Evolutionary conservation across 2,888 invertebrate species (phyloP).

Genomic region (Chrysotoxum bicinctum): DNA sequence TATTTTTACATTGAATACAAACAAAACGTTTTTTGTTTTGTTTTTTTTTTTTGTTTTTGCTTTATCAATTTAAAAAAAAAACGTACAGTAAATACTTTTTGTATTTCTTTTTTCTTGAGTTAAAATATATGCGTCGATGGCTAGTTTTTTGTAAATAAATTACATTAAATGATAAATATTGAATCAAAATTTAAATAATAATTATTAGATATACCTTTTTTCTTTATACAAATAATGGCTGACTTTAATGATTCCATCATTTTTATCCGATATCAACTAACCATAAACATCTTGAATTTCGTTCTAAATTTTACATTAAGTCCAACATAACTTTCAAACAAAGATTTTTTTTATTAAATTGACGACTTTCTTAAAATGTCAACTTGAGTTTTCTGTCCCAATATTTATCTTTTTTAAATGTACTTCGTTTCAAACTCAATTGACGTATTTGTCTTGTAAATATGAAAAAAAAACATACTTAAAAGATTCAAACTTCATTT

Average conservation of each 20-base stretch:
- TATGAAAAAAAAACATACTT: background rate
- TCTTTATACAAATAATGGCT: background rate
- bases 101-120: background rate
- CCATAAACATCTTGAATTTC: background rate
- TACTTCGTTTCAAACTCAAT: background rate
- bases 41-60: too few relatives aligned
- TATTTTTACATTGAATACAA: background rate
- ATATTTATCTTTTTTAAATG: too few relatives aligned
- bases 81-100: too few relatives aligned
- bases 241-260: background rate
- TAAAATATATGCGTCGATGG: background rate
- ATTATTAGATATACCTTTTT: background rate
- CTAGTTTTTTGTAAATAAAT: background rate
- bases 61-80: background rate
- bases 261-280: background rate
- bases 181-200: background rate
- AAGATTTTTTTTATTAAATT: too few relatives aligned
- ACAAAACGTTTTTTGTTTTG: too few relatives aligned
- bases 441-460: background rate
- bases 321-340: background rate
- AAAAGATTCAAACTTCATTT: background rate
- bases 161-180: background rate
- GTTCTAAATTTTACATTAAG: background rate
- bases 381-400: background rate
- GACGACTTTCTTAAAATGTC: background rate